Conservation (phyloP, 2,888 invertebrate species). For the Eristalinus sepulchralis region DNA sequence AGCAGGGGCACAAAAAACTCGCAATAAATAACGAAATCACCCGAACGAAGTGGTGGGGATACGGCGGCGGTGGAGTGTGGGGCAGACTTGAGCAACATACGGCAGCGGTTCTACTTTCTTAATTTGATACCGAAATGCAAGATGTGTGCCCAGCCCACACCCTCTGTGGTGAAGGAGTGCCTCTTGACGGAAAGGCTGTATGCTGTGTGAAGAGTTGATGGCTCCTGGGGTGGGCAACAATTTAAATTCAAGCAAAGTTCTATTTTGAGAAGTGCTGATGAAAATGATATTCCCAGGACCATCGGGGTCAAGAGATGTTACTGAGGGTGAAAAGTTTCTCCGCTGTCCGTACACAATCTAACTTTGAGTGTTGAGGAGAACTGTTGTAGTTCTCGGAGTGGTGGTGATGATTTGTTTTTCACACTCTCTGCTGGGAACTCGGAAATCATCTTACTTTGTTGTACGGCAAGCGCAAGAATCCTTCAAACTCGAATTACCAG, state of each 20-base stretch:
- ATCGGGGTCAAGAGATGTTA: background rate
- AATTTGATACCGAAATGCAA: constrained; percentile 60
- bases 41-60: constrained; percentile 21
- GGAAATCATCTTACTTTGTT: background rate
- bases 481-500: background rate
- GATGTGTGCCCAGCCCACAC: constrained; percentile 31
- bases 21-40: constrained; percentile 39
- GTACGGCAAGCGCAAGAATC: background rate
- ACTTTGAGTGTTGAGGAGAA: constrained; percentile 25
- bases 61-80: background rate
- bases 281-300: constrained; percentile 45
- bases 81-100: constrained; percentile 49
- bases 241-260: constrained; percentile 61
- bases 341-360: constrained; percentile 26
- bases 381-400: constrained; percentile 3
- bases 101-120: constrained; percentile 50
- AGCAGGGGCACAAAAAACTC: constrained; percentile 10
- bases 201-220: background rate
- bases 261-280: constrained; percentile 49
- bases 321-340: constrained; percentile 22
- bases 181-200: constrained; percentile 8
- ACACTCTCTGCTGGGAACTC: background rate
- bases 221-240: background rate
- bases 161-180: background rate
- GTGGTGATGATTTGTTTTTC: constrained; percentile 31